phyloP scores from a whole-genome alignment of 2,888 invertebrate species.

The Sinopyrophorus schimmeli region DNA sequence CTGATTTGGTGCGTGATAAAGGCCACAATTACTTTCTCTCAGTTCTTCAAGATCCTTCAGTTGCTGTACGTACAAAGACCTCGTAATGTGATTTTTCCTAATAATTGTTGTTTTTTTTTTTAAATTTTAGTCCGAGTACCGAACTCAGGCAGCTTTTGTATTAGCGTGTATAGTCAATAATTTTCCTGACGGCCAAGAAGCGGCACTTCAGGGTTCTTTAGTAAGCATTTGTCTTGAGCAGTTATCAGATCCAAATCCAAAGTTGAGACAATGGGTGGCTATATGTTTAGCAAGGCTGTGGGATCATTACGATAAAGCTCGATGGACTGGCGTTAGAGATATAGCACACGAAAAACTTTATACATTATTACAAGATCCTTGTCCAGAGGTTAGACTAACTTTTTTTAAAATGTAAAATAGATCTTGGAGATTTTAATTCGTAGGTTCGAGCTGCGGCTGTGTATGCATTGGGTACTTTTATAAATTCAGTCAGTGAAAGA shows the following conservation, averaged over 20 bases:
- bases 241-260: slow-evolving; percentile 69
- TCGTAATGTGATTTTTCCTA: slow-evolving; percentile 4
- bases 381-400: slow-evolving; percentile 95
- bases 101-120: background rate
- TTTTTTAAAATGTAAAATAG: slow-evolving; percentile 19
- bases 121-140: slow-evolving; percentile 70
- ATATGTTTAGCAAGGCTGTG: slow-evolving; percentile 89
- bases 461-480: slow-evolving; percentile 92
- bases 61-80: slow-evolving; percentile 72
- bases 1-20: slow-evolving; percentile 90
- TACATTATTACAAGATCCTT: slow-evolving; percentile 74
- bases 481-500: slow-evolving; percentile 80
- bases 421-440: background rate
- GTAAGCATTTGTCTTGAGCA: slow-evolving; percentile 93
- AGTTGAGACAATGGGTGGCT: slow-evolving; percentile 85
- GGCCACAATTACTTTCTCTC: slow-evolving; percentile 94
- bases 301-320: slow-evolving; percentile 84
- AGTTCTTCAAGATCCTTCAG: slow-evolving; percentile 83
- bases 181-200: slow-evolving; percentile 86
- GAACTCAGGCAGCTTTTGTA: slow-evolving; percentile 94
- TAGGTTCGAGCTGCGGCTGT: slow-evolving; percentile 90
- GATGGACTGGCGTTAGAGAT: slow-evolving; percentile 95
- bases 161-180: slow-evolving; percentile 91
- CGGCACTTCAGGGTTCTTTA: slow-evolving; percentile 85
- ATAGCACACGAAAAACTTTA: slow-evolving; percentile 95